phyloP scores from a whole-genome alignment of 2,888 invertebrate species.

The Drymonia ruficornis region DNA sequence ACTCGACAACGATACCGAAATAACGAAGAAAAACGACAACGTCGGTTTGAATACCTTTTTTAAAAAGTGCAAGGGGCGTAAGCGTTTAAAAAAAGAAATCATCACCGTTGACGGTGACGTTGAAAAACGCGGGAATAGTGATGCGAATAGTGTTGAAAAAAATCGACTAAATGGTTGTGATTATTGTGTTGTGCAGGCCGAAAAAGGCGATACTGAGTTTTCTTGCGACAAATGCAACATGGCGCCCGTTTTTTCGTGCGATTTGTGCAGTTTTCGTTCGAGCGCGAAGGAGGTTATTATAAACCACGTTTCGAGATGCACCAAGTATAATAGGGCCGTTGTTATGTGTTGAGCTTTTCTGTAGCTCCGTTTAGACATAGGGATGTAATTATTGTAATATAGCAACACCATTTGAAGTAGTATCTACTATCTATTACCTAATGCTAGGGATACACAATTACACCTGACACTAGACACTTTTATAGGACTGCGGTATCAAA shows the following conservation, averaged over 20 bases:
- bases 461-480: too few species aligned
- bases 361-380: background rate
- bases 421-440: too few species aligned
- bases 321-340: background rate
- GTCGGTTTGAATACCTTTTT: slow-evolving; percentile 38
- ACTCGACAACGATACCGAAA: slow-evolving; percentile 8
- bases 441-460: too few species aligned
- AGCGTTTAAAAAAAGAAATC: slow-evolving; percentile 20
- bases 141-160: slow-evolving; percentile 12
- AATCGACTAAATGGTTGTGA: slow-evolving; percentile 28
- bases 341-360: background rate
- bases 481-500: too few species aligned
- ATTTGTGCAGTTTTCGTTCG: slow-evolving; percentile 20
- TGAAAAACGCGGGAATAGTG: slow-evolving; percentile 14
- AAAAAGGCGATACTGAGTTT: slow-evolving; percentile 15
- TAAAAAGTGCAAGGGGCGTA: slow-evolving; percentile 44
- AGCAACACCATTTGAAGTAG: too few species aligned
- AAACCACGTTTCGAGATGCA: slow-evolving; percentile 26
- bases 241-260: slow-evolving; percentile 22
- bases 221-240: slow-evolving; percentile 26
- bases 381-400: background rate
- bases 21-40: slow-evolving; percentile 11
- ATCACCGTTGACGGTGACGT: background rate
- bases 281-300: slow-evolving; percentile 23
- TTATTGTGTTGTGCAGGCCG: slow-evolving; percentile 18